These are phyloP conservation scores for Heteromurus nitidus DNA, from an alignment of 2,888 invertebrate species.

Conservation along the genomic window DNA sequence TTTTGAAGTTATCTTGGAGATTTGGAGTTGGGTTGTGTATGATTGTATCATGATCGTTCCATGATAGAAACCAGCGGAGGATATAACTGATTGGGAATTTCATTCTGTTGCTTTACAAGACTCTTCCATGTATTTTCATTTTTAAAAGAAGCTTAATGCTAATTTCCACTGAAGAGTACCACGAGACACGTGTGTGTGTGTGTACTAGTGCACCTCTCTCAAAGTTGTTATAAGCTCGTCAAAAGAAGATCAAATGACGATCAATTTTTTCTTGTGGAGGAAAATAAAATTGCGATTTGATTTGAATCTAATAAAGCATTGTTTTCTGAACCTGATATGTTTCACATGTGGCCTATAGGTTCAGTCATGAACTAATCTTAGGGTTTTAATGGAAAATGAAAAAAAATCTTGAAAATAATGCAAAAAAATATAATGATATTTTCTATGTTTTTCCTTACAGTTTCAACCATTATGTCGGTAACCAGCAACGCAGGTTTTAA, in stretches of 20 bases:
- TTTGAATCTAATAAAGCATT: no score
- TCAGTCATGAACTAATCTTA: not conserved
- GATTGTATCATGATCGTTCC: no score
- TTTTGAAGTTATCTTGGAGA: no score
- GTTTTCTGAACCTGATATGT: no score
- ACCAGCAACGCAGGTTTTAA: slow-evolving; percentile 83
- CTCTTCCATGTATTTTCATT: no score
- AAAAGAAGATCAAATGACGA: slow-evolving; percentile 38
- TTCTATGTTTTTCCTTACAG: slow-evolving; percentile 79
- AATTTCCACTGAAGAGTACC: slow-evolving; percentile 20
- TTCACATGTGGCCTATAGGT: no score
- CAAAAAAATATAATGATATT: not conserved
- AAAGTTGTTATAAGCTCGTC: slow-evolving; percentile 16
- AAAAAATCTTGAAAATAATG: not conserved
- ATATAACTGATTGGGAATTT: no score
- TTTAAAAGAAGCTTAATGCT: no score
- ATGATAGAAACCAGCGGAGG: no score
- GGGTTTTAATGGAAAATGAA: not conserved
- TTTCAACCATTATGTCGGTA: slow-evolving; percentile 89
- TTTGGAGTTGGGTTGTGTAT: no score
- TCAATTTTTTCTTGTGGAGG: slow-evolving; percentile 25
- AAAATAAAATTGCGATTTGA: slow-evolving; percentile 19
- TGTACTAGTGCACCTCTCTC: not conserved
- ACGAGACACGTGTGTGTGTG: not conserved
- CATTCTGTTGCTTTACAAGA: no score